Base-by-base conservation (phyloP, 2,888 invertebrate genomes). In the Folsomia candida region DNA sequence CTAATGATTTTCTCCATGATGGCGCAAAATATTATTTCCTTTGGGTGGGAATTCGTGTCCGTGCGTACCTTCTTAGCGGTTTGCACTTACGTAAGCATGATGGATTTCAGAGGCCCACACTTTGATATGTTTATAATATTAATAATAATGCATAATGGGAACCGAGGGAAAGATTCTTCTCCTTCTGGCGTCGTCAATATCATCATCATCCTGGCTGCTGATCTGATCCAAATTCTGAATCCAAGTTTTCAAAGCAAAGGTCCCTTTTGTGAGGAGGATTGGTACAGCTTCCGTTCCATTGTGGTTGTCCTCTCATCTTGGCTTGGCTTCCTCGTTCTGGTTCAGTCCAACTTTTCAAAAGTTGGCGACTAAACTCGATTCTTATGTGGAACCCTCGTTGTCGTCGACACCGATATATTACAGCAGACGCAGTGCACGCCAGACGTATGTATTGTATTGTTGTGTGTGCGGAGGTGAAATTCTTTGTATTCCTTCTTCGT, bases 281-380 rank as follows among this genome's bases (percentile, higher is more conserved):
- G 54, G 20, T 20, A 11, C 22, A 20, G 54, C 54, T 54, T 54
- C 54, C 54, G 54, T 54, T 54, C 54, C 22, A 20, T 54, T 54
- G 54, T 54, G 20, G 37, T 37, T 54, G 54, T 6, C 54, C 54
- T 54, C 22, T n/a, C 4, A 14, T 4, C 54, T 54, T 54, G 20
- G 54, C 54, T 54, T 54, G 20, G 54, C 54, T 22, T 54, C 20
- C 54, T 54, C 54, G n/a, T n/a, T n/a, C n/a, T n/a, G n/a, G n/a
- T n/a, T 20, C 11, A 54, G 6, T 54, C 4, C 20, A 54, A 54
- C 37, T 37, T 54, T 54, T 54, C 11, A 54, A 54, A 54, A 54
- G 54, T 54, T 54, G 54, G 54, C 22, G 54, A 54, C 54, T 54
- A 54, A 54, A 54, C n/a, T 54, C 54, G n/a, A 54, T 54, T 54